Percentiles rank a stretch among this genome's conserved stretches.
These are phyloP conservation scores for Drosophila seguyi DNA, from an alignment of 1,140 invertebrate species.

Conservation along the genomic window DNA sequence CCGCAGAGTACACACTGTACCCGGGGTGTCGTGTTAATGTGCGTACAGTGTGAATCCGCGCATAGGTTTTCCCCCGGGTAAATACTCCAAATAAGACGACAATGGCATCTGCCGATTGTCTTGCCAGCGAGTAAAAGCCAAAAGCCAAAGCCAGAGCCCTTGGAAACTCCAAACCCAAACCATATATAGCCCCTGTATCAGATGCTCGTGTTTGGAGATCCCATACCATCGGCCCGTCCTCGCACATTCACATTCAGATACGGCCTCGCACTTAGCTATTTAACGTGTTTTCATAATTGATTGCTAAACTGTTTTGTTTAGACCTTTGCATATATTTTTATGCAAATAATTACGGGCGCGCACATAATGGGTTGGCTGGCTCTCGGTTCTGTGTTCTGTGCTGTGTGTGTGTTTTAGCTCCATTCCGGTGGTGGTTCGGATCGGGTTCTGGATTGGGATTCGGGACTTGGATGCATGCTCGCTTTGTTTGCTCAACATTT, in stretches of 20 bases:
- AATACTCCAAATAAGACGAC: slow-evolving; percentile 25
- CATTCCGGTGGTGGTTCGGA: slow-evolving; percentile 20
- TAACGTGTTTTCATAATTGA: slow-evolving; percentile 84
- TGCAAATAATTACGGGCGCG: slow-evolving; percentile 80
- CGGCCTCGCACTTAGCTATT: slow-evolving; percentile 78
- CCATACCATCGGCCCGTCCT: slow-evolving; percentile 5
- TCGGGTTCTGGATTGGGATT: slow-evolving; percentile 16
- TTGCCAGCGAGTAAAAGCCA: slow-evolving; percentile 24
- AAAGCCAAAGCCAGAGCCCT: slow-evolving; percentile 19
- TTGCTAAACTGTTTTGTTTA: slow-evolving; percentile 84
- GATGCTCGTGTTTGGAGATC: slow-evolving; percentile 34
- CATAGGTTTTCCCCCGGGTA: slow-evolving; percentile 33
- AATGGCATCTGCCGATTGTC: slow-evolving; percentile 68
- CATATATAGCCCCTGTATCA: slow-evolving; percentile 35
- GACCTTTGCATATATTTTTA: slow-evolving; percentile 83
- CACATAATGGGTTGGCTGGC: slow-evolving; percentile 69
- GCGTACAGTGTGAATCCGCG: slow-evolving; percentile 41
- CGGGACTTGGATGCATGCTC: slow-evolving; percentile 45
- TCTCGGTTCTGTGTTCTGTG: slow-evolving; percentile 8
- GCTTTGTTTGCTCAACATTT: slow-evolving; percentile 71
- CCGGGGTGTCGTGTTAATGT: slow-evolving; percentile 34
- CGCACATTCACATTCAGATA: slow-evolving; percentile 53
- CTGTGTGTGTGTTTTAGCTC: slow-evolving; percentile 6
- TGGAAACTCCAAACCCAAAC: slow-evolving; percentile 9
- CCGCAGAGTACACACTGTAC: slow-evolving; percentile 55